phyloP scores from a whole-genome alignment of 2,113 vertebrate genomes.

The Erinaceus europaeus region DNA sequence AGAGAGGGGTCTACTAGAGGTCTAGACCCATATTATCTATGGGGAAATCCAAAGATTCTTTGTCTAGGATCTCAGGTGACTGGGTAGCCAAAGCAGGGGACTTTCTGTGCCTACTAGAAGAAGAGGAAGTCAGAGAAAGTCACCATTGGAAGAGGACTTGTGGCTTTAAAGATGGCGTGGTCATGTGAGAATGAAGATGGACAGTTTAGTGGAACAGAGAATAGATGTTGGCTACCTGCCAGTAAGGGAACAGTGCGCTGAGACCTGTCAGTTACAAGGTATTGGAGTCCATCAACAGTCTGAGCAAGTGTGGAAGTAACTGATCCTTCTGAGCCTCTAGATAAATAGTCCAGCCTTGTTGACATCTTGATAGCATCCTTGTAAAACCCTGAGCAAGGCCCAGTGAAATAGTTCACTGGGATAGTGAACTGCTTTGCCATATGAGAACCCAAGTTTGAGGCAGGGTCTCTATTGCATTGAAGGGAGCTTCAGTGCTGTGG shows the following conservation, averaged over 20 bases:
- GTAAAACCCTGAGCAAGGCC: neutral
- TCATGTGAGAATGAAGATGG: neutral
- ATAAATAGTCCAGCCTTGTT: neutral
- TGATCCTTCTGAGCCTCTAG: neutral
- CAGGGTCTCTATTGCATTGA: too few species aligned
- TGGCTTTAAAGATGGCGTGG: constrained; percentile 18
- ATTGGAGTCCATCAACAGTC: neutral
- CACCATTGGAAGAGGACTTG: neutral
- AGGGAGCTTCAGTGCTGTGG: too few species aligned
- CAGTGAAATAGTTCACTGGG: too few species aligned
- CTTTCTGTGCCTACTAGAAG: neutral
- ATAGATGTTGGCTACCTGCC: neutral
- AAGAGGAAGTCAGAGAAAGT: constrained; percentile 35
- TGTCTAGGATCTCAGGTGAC: too few species aligned
- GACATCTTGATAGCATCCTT: neutral
- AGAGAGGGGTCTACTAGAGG: too few species aligned
- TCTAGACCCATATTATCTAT: too few species aligned
- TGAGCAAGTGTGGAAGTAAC: neutral
- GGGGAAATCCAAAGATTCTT: too few species aligned
- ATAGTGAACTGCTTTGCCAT: too few species aligned
- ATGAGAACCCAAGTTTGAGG: too few species aligned
- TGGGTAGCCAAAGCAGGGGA: neutral
- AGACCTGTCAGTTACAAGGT: neutral
- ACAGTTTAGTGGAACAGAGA: neutral
- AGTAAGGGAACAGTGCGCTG: neutral